Conservation (phyloP, 2,888 invertebrate species). For the Mythimna ferrago region DNA sequence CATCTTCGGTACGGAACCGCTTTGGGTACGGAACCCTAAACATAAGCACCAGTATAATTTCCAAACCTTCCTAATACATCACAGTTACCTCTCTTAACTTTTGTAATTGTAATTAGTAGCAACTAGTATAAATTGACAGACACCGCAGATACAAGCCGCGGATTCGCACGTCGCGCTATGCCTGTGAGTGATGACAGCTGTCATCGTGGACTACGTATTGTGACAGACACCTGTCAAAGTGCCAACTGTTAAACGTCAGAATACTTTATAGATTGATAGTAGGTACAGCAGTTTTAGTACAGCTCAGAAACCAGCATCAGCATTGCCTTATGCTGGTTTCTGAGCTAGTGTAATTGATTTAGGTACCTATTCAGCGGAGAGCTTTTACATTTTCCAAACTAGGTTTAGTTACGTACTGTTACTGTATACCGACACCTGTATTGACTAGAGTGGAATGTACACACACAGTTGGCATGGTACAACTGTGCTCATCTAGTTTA, state of each 20-base stretch:
- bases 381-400: background rate
- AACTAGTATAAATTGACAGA: background rate
- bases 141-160: background rate
- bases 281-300: background rate
- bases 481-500: no score
- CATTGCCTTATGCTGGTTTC: background rate
- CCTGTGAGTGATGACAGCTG: slow-evolving; percentile 34
- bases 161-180: slow-evolving; percentile 2
- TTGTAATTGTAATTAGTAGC: no score
- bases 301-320: no score
- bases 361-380: background rate
- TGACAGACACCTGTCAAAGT: slow-evolving; percentile 21
- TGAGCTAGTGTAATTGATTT: background rate
- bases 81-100: no score
- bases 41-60: no score
- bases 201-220: slow-evolving; percentile 19
- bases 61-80: no score
- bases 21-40: no score
- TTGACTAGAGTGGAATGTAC: no score
- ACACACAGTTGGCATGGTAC: no score
- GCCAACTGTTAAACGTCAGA: slow-evolving; percentile 12
- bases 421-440: no score
- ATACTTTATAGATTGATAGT: background rate
- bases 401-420: no score
- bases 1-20: no score